Base-by-base conservation (phyloP, 2,113 vertebrate genomes). In the Nettapus auritus region DNA sequence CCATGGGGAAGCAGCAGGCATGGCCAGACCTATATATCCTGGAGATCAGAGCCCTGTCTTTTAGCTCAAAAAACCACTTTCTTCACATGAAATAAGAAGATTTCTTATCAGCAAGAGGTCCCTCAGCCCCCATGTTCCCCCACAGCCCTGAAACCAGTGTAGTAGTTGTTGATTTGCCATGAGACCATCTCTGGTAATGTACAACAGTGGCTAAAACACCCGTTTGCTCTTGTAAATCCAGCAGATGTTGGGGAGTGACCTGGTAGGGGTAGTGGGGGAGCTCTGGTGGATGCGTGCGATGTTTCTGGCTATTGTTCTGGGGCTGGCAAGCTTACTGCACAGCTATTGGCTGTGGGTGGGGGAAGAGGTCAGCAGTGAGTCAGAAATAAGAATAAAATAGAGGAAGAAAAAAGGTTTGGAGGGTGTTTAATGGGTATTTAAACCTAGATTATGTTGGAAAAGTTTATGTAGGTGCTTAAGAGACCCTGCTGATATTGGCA, bases 391-490 rank as follows among this genome's bases (percentile, higher is more conserved):
- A 86, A 44, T 31, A 1, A n/a, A 81, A 62, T 57, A 68, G 0
- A 3, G 69, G 33, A 33, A 17, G 10, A 15, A 52, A 52, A 68
- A 93, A 68, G 11, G 31, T 22, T 46, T 90, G 76, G 53, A 88
- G 36, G 71, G 33, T n/a, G 33, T 91, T 94, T 92, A 93, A 78
- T 66, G 62, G 11, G 8, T 89, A 57, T 92, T 93, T 93, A 69
- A 95, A 76, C 42, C 19, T 82, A 25, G n/a, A 76, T 78, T 79
- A 90, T 86, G 15, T 38, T 75, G 62, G 55, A 46, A 90, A 86
- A 90, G 15, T 81, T 88, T 90, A 85, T 81, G 44, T 29, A 79
- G 26, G 13, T 84, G 86, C 56, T 86, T 86, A 57, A 90, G 69
- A 74, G 75, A 70, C 78, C 44, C 55, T 71, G 42, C 64, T 95